Evolutionary conservation across 2,888 invertebrate genomes (phyloP).

Genomic region (Synergus japonicus): DNA sequence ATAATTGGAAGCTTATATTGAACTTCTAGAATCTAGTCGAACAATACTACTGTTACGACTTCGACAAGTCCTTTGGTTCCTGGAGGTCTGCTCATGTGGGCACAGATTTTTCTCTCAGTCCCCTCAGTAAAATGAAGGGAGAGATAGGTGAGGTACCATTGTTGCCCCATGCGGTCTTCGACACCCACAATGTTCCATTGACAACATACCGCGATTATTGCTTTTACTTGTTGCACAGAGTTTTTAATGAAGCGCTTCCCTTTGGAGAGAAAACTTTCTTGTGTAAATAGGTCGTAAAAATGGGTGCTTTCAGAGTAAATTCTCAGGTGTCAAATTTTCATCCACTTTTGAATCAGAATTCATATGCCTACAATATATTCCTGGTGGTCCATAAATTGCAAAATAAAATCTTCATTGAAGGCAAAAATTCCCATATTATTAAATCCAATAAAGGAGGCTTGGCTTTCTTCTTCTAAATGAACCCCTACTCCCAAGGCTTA

Average conservation of each 20-base stretch:
- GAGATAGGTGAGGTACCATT: conserved; percentile 23
- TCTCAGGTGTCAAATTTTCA: no score
- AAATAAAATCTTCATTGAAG: no score
- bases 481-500: not conserved
- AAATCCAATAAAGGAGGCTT: no score
- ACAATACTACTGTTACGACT: conserved; percentile 36
- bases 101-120: conserved; percentile 14
- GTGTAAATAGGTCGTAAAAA: not conserved
- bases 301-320: not conserved
- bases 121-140: conserved; percentile 28
- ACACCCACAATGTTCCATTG: conserved; percentile 29
- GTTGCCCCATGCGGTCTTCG: conserved; percentile 41
- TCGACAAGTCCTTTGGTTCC: conserved; percentile 16
- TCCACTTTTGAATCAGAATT: no score
- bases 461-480: not conserved
- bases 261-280: not conserved
- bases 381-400: no score
- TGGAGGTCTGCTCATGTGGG: conserved; percentile 23
- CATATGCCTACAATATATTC: no score
- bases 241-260: not conserved
- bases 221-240: not conserved
- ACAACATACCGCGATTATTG: conserved; percentile 31
- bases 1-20: not conserved
- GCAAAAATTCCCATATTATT: no score
- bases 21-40: conserved; percentile 4